phyloP scores from a whole-genome alignment of 64 coral and sea anemone genomes.

The Actinia tenebrosa region DNA sequence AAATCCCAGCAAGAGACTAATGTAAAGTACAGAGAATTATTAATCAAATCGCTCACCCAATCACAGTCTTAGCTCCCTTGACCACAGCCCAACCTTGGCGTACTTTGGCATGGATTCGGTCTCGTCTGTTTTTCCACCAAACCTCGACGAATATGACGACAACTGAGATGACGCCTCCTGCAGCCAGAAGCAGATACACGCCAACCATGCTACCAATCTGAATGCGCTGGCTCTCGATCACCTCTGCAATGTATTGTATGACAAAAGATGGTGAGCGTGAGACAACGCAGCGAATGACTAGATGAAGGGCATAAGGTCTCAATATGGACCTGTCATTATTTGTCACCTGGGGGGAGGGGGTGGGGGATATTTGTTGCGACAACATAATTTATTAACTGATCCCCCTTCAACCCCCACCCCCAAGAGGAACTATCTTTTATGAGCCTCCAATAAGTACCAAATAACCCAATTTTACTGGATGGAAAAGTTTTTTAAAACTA shows the following conservation, averaged over 20 bases:
- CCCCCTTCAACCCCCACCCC: too few species aligned
- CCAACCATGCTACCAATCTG: conserved; percentile 21
- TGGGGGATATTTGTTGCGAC: too few species aligned
- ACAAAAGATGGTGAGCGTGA: neutral
- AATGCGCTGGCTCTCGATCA: conserved; percentile 6
- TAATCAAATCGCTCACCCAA: conserved; percentile 1
- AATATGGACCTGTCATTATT: too few species aligned
- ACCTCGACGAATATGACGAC: neutral
- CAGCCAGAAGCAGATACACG: conserved; percentile 1
- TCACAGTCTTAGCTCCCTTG: neutral
- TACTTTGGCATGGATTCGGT: neutral
- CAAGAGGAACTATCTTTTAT: too few species aligned
- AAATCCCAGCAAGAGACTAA: neutral
- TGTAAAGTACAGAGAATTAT: neutral
- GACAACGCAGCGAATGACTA: neutral
- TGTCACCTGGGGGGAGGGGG: too few species aligned
- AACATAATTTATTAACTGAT: too few species aligned
- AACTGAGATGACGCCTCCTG: neutral
- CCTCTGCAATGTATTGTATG: neutral
- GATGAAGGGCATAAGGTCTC: neutral
- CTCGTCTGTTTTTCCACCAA: conserved; percentile 20
- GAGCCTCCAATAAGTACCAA: too few species aligned
- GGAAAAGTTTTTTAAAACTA: too few species aligned
- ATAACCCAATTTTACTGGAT: too few species aligned
- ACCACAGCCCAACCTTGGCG: conserved; percentile 13